Percentiles rank a stretch among this genome's conserved stretches.
Conservation (phyloP, 2,113 vertebrate species). For the Stigmatopora argus region DNA sequence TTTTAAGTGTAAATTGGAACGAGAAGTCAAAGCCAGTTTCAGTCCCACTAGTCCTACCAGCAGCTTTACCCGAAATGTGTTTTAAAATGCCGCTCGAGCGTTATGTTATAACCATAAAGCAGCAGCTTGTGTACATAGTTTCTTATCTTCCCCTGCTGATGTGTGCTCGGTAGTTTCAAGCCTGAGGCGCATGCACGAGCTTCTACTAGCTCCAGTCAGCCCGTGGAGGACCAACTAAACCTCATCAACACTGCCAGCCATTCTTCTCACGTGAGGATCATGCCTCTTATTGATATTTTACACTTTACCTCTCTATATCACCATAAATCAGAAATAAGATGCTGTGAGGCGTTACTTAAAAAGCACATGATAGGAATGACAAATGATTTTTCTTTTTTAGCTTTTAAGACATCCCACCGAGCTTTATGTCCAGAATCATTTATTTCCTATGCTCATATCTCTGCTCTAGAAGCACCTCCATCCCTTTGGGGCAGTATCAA, state of each 20-base stretch:
- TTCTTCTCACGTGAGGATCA: conserved; percentile 15
- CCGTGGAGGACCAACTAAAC: conserved; percentile 27
- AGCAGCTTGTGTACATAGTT: conserved; percentile 63
- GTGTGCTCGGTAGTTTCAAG: conserved; percentile 52
- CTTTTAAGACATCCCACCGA: conserved; percentile 17
- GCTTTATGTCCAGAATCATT: conserved; percentile 26
- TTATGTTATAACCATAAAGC: conserved; percentile 62
- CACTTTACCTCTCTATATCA: conserved; percentile 3
- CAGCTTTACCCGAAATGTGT: conserved; percentile 49
- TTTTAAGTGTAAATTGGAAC: conserved; percentile 36
- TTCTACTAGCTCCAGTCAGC: conserved; percentile 17
- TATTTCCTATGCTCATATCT: conserved; percentile 25
- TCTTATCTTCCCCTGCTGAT: conserved; percentile 59
- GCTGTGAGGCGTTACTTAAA: neutral
- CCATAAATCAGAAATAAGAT: neutral
- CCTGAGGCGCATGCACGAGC: conserved; percentile 47
- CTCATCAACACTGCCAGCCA: conserved; percentile 23
- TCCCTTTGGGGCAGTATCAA: conserved; percentile 9
- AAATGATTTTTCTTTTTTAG: neutral
- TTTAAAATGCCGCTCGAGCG: conserved; percentile 49
- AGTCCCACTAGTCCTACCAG: conserved; percentile 26
- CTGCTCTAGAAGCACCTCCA: conserved; percentile 27
- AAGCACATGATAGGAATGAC: neutral
- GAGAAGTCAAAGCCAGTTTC: conserved; percentile 52
- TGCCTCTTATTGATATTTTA: conserved; percentile 24